These are phyloP conservation scores for Arnoldichthys spilopterus DNA, from an alignment of 2,797 vertebrate genomes.

Conservation along the genomic window DNA sequence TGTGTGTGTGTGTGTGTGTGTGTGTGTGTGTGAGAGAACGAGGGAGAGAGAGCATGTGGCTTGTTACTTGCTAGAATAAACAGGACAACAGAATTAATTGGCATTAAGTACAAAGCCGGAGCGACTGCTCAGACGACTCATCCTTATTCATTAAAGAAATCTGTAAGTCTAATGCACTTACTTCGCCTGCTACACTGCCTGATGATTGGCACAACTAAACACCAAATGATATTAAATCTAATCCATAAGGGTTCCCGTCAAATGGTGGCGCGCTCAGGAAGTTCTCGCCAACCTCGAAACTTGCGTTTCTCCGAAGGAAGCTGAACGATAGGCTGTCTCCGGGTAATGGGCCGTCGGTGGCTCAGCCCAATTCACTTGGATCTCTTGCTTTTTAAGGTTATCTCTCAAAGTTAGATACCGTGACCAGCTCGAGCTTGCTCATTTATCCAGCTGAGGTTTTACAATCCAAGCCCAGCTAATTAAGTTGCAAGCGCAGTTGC, in stretches of 20 bases:
- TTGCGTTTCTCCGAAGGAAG: background rate
- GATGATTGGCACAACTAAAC: background rate
- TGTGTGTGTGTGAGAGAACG: too few species aligned
- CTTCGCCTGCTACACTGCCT: background rate
- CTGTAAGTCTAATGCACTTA: constrained; percentile 16
- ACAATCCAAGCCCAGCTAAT: background rate
- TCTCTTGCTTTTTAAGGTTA: background rate
- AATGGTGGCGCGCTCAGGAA: background rate
- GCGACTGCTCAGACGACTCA: constrained; percentile 5
- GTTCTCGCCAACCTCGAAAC: background rate
- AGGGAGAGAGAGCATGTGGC: constrained; percentile 1
- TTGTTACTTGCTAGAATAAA: constrained; percentile 15
- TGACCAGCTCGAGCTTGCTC: background rate
- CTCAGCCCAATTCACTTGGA: background rate
- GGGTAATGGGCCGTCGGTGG: too few species aligned
- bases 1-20: background rate
- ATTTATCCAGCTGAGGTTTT: background rate
- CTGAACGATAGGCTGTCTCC: too few species aligned
- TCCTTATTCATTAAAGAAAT: constrained; percentile 8
- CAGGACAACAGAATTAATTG: constrained; percentile 26
- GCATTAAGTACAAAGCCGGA: constrained; percentile 2
- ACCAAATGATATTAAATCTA: background rate
- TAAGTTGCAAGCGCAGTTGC: background rate
- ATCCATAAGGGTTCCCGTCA: background rate
- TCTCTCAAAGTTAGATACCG: background rate